Conservation (phyloP, 2,113 vertebrate species). For the Brachyhypopomus gauderio region DNA sequence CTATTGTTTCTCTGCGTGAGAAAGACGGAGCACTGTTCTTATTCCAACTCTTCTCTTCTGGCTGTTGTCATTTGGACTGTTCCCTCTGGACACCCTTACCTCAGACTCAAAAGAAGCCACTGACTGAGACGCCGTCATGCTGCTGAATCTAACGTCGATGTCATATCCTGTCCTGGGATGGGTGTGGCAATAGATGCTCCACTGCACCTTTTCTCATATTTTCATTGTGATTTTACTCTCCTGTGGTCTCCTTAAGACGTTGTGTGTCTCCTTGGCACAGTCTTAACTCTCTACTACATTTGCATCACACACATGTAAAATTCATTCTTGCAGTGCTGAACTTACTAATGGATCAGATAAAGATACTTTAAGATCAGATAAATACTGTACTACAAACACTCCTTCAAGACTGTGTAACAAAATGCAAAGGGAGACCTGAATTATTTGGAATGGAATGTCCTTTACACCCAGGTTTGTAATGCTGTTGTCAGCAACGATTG, state of each 20-base stretch:
- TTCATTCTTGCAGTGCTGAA: not conserved
- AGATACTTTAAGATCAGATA: not conserved
- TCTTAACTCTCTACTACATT: not conserved
- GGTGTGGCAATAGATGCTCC: not conserved
- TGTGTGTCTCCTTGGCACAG: not conserved
- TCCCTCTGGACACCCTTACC: not conserved
- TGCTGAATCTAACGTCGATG: not conserved
- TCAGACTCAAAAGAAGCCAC: slow-evolving; percentile 9
- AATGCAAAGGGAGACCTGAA: not conserved
- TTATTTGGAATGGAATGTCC: not conserved
- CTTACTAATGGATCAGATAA: not conserved
- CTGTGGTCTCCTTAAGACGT: not conserved
- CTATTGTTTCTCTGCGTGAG: not conserved
- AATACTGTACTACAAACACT: slow-evolving; percentile 1
- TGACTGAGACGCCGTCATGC: not conserved
- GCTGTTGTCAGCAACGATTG: not conserved
- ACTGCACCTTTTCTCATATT: slow-evolving; percentile 23
- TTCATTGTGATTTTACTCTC: not conserved
- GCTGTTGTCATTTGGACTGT: not conserved
- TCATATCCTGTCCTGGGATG: slow-evolving; percentile 1
- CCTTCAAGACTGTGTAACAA: not conserved
- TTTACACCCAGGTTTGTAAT: not conserved
- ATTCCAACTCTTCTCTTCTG: not conserved
- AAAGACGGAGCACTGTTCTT: not conserved
- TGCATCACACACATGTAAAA: not conserved